Evolutionary conservation across 2,797 vertebrate species (phyloP).

Genomic region (Alectoris magna): DNA sequence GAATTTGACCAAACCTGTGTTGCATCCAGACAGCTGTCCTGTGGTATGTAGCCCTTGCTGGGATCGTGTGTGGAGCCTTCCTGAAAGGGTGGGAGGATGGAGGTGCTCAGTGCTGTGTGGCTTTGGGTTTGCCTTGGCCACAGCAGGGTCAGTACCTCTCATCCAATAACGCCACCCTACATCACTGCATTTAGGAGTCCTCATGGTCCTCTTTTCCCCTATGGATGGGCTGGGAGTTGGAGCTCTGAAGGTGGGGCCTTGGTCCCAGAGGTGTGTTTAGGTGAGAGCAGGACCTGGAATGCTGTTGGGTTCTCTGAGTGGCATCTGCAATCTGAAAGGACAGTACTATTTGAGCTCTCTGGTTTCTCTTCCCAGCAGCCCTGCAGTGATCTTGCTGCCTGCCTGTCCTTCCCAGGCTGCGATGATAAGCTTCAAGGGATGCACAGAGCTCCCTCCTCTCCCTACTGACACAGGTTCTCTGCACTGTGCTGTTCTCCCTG

Average conservation of each 20-base stretch:
- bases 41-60: background rate
- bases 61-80: background rate
- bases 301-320: background rate
- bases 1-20: background rate
- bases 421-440: background rate
- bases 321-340: background rate
- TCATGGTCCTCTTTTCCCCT: background rate
- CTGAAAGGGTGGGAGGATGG: constrained; percentile 48
- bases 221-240: background rate
- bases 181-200: background rate
- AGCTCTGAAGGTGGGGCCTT: background rate
- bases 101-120: background rate
- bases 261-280: constrained; percentile 25
- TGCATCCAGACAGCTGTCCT: background rate
- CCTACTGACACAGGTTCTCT: accelerated
- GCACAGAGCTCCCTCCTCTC: background rate
- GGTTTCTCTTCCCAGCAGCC: background rate
- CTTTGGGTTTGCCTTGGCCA: background rate
- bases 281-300: constrained; percentile 1
- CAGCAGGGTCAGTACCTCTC: background rate
- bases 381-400: background rate
- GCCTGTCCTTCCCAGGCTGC: background rate
- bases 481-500: accelerated
- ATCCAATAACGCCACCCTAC: background rate
- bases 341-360: background rate